Conservation (phyloP, 2,888 invertebrate genomes). For the Catocala sponsa region DNA sequence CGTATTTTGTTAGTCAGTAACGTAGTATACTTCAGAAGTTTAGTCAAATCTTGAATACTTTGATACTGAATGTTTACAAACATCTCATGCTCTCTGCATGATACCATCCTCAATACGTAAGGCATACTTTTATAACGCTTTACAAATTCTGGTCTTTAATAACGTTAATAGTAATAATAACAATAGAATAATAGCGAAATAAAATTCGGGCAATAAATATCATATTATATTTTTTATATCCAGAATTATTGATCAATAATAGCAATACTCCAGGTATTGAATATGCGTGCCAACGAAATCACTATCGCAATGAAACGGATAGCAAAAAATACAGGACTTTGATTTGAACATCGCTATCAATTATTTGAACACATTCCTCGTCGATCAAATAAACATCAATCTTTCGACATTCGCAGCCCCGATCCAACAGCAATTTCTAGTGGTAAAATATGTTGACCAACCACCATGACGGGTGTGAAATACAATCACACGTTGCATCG, state of each 20-base stretch:
- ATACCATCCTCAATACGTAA: too few species aligned
- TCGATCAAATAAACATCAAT: conserved; percentile 56
- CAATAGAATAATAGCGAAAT: too few species aligned
- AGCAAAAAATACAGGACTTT: conserved; percentile 41
- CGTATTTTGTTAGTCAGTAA: too few species aligned
- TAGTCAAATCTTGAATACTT: too few species aligned
- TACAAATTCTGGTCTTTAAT: too few species aligned
- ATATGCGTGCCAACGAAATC: conserved; percentile 21
- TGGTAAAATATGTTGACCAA: conserved; percentile 39
- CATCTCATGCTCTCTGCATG: too few species aligned
- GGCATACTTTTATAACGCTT: too few species aligned
- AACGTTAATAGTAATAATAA: too few species aligned
- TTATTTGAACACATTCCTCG: conserved; percentile 59
- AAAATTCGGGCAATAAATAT: too few species aligned
- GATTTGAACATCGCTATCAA: conserved; percentile 51
- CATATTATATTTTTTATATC: neutral
- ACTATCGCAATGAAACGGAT: conserved; percentile 35
- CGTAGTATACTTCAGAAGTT: too few species aligned
- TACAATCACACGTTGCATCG: conserved; percentile 40
- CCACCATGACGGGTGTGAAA: conserved; percentile 48
- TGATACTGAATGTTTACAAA: too few species aligned
- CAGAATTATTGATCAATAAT: neutral
- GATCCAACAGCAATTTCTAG: conserved; percentile 42
- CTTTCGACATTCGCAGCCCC: conserved; percentile 56
- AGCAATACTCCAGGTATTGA: conserved; percentile 15